Conservation (phyloP, 2,113 vertebrate genomes). For the Syngnathoides biaculeatus region DNA sequence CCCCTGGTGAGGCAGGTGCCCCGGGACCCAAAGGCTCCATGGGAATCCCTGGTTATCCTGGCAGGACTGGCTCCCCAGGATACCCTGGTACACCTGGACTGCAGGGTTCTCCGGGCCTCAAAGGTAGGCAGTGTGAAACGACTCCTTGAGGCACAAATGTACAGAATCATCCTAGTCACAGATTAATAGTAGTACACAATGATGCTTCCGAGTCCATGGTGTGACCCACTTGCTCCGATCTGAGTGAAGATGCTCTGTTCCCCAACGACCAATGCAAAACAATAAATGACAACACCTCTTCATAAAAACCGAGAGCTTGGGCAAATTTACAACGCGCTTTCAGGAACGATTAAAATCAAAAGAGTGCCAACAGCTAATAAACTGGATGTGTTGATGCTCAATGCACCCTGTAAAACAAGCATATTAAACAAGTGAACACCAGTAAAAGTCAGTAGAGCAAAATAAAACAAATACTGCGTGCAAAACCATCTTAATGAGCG, state of each 20-base stretch:
- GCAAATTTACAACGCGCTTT: constrained; percentile 38
- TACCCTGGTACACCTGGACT: constrained; percentile 71
- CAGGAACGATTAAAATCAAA: constrained; percentile 54
- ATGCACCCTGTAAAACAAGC: constrained; percentile 46
- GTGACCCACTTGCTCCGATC: neutral
- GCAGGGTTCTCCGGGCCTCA: constrained; percentile 66
- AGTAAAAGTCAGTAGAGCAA: constrained; percentile 48
- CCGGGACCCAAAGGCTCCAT: constrained; percentile 69
- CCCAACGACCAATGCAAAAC: constrained; percentile 21
- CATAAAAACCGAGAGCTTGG: constrained; percentile 6
- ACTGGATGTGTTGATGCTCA: constrained; percentile 45
- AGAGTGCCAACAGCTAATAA: constrained; percentile 37
- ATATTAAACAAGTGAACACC: constrained; percentile 50
- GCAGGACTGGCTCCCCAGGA: constrained; percentile 65
- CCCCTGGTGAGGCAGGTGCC: constrained; percentile 67
- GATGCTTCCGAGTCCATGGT: neutral
- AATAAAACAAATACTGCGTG: constrained; percentile 39
- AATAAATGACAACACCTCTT: constrained; percentile 28
- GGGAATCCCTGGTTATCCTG: constrained; percentile 70
- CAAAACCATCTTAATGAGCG: constrained; percentile 29
- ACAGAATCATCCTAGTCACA: neutral
- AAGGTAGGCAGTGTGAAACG: constrained; percentile 62
- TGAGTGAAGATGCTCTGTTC: constrained; percentile 4
- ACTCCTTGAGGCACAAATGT: neutral
- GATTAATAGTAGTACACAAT: neutral